Conservation (phyloP, 2,113 vertebrate species). For the Ornithorhynchus anatinus region DNA sequence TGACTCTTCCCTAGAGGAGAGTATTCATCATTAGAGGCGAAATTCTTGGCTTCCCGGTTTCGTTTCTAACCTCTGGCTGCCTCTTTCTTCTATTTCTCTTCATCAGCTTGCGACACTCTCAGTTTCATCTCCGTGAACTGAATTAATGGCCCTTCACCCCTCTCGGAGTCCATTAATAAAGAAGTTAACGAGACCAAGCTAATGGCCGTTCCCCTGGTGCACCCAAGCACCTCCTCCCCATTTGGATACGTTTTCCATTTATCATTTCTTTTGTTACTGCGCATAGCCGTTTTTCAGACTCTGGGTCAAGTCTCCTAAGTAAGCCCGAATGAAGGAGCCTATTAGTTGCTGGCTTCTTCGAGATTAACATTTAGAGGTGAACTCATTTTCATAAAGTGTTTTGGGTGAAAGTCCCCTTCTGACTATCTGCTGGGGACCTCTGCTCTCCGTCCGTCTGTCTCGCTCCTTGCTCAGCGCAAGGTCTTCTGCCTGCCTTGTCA, state of each 20-base stretch:
- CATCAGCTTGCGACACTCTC: not conserved
- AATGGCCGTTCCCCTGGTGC: slow-evolving; percentile 1
- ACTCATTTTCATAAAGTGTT: not conserved
- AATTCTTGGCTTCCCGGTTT: not conserved
- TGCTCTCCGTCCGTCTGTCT: not conserved
- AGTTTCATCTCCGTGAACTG: not conserved
- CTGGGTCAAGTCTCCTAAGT: slow-evolving; percentile 25
- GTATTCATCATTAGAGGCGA: not conserved
- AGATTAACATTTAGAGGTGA: slow-evolving; percentile 12
- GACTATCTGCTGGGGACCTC: not conserved
- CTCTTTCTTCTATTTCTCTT: not conserved
- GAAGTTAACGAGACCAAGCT: slow-evolving; percentile 14
- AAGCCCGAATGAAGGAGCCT: slow-evolving; percentile 18
- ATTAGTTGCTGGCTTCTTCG: slow-evolving; percentile 27
- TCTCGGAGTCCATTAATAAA: slow-evolving; percentile 40
- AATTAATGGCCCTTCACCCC: not conserved
- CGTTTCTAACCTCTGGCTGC: not conserved
- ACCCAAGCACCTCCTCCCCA: slow-evolving; percentile 21
- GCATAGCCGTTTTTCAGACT: slow-evolving; percentile 38
- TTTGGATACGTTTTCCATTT: slow-evolving; percentile 28
- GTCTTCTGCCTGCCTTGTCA: not conserved
- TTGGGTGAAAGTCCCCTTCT: not conserved
- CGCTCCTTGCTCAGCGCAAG: not conserved
- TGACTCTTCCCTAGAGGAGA: not conserved
- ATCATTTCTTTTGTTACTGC: slow-evolving; percentile 48